Evolutionary conservation across 2,113 vertebrate genomes (phyloP).

Genomic region (Saimiri boliviensis): DNA sequence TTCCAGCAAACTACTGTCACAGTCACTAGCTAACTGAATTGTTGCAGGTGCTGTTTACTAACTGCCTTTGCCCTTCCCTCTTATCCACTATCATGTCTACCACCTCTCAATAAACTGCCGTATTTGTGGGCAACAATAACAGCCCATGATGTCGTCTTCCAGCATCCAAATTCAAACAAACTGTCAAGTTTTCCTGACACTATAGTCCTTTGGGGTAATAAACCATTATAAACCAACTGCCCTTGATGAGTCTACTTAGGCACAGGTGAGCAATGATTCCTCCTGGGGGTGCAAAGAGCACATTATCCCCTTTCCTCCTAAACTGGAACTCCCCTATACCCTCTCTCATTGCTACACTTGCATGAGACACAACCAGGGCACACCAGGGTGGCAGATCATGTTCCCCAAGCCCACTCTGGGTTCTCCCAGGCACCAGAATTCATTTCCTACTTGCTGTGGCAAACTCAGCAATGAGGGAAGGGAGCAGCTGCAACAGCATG

Average conservation of each 20-base stretch:
- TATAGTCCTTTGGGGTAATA: neutral
- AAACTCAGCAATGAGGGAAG: neutral
- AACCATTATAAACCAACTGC: neutral
- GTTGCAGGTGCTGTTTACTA: neutral
- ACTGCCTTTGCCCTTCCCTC: neutral
- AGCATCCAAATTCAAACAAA: neutral
- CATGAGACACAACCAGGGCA: neutral
- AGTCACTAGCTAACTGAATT: neutral
- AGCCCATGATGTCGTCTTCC: neutral
- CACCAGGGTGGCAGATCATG: fast-evolving
- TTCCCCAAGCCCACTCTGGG: neutral
- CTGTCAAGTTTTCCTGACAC: neutral
- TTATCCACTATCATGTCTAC: neutral
- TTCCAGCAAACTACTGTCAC: neutral
- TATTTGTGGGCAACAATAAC: neutral
- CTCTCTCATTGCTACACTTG: neutral
- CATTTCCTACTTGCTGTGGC: neutral
- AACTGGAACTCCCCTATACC: neutral
- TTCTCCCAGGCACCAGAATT: neutral
- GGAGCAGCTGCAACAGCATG: neutral
- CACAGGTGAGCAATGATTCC: neutral
- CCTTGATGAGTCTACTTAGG: neutral
- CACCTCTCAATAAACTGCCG: neutral
- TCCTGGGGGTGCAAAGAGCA: neutral
- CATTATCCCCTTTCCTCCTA: neutral